Evolutionary conservation across 2,113 vertebrate genomes (phyloP).

Genomic region (Tetraodon nigroviridis): DNA sequence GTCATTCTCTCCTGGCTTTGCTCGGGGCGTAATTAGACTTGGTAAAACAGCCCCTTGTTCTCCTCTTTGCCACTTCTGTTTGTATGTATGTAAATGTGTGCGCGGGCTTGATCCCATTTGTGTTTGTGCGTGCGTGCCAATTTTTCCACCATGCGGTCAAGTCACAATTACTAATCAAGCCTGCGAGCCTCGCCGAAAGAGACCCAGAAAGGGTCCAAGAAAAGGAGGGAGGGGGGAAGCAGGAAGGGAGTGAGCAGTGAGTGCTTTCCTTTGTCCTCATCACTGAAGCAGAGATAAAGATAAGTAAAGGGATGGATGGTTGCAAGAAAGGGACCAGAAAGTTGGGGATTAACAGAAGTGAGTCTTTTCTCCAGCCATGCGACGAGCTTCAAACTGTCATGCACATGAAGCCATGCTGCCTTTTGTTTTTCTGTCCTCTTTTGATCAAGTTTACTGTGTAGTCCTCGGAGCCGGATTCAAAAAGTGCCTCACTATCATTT

Average conservation of each 20-base stretch:
- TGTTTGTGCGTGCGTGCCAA: conserved; percentile 48
- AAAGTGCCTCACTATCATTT: conserved; percentile 50
- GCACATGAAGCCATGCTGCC: conserved; percentile 62
- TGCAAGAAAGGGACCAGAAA: conserved; percentile 60
- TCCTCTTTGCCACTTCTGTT: conserved; percentile 33
- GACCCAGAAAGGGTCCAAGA: conserved; percentile 35
- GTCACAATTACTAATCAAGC: conserved; percentile 72
- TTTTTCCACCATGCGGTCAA: conserved; percentile 67
- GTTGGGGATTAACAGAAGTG: conserved; percentile 58
- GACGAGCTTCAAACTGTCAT: conserved; percentile 64
- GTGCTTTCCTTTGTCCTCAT: conserved; percentile 72
- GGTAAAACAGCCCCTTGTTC: conserved; percentile 46
- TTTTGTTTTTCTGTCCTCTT: conserved; percentile 53
- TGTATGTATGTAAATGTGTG: conserved; percentile 16
- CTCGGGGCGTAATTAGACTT: conserved; percentile 60
- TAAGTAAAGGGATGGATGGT: conserved; percentile 63
- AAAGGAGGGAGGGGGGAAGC: conserved; percentile 8
- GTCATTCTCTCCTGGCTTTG: conserved; percentile 30
- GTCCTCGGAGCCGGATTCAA: conserved; percentile 56
- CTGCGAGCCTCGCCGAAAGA: conserved; percentile 61
- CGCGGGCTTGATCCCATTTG: conserved; percentile 20
- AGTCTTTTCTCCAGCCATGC: conserved; percentile 45
- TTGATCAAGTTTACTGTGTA: conserved; percentile 60
- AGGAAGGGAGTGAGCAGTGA: conserved; percentile 51
- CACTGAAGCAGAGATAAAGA: conserved; percentile 72